Conservation (phyloP, 2,113 vertebrate genomes). For the Eulacestoma nigropectus region DNA sequence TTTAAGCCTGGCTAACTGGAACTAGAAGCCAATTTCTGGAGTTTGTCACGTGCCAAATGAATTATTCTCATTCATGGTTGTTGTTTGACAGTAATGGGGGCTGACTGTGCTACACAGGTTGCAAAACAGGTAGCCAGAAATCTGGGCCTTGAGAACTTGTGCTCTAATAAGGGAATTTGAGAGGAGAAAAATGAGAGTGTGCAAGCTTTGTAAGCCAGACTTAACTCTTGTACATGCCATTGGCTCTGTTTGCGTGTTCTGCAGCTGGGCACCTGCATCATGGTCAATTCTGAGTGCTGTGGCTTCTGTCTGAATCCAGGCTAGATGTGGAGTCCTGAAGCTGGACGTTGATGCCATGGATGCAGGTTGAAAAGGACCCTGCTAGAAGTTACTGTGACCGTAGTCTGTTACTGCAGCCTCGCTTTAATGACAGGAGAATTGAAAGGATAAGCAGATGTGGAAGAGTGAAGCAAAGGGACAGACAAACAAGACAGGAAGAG, state of each 20-base stretch:
- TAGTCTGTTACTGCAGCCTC: background rate
- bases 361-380: background rate
- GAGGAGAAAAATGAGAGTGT: background rate
- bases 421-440: background rate
- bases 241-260: background rate
- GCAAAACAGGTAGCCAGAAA: background rate
- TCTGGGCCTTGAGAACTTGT: background rate
- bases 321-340: background rate
- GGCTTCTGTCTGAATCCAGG: background rate
- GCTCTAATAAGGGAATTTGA: background rate
- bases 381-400: background rate
- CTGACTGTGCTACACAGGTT: background rate
- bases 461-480: background rate
- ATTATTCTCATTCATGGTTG: background rate
- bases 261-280: background rate
- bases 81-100: background rate
- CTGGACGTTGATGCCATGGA: background rate
- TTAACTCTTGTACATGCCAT: background rate
- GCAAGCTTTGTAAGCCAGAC: background rate
- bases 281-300: background rate
- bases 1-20: background rate
- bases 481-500: background rate
- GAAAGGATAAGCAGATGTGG: background rate
- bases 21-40: background rate
- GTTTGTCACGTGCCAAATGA: background rate